Evolutionary conservation across 2,888 invertebrate genomes (phyloP).

Genomic region (Gastracanthus pulcherrimus): DNA sequence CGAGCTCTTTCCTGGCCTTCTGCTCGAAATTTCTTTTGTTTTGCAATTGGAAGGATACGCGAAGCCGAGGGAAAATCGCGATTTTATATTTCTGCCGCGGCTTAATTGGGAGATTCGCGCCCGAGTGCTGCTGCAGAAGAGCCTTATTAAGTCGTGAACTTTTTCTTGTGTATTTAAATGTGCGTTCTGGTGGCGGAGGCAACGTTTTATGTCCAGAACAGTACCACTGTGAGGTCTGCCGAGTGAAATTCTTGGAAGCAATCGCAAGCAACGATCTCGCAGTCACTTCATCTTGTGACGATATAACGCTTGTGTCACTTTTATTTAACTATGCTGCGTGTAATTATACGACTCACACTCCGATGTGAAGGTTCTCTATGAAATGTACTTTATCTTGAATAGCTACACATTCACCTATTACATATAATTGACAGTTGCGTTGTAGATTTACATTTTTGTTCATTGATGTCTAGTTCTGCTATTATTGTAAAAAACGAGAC

Average conservation of each 20-base stretch:
- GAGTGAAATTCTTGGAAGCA: constrained; percentile 15
- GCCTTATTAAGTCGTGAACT: not conserved
- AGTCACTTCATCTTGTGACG: constrained; percentile 12
- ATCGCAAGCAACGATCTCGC: constrained; percentile 18
- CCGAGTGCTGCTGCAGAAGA: too few relatives aligned
- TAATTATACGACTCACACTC: not conserved
- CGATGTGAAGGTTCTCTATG: not conserved
- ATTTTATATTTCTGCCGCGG: too few relatives aligned
- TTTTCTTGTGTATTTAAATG: not conserved
- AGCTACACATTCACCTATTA: constrained; percentile 15
- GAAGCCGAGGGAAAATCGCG: too few relatives aligned
- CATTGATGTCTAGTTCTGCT: too few relatives aligned
- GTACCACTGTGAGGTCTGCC: not conserved
- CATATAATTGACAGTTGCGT: not conserved
- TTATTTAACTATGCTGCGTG: not conserved
- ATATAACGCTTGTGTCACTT: not conserved
- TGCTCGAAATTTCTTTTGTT: too few relatives aligned
- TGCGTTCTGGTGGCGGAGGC: not conserved
- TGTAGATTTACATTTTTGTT: not conserved
- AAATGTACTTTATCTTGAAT: not conserved
- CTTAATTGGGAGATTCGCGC: too few relatives aligned
- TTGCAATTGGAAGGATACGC: too few relatives aligned
- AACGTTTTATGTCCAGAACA: not conserved
- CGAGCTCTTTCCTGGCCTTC: too few relatives aligned
- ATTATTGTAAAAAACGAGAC: not conserved